These are phyloP conservation scores for Corythaeola cristata DNA, from an alignment of 2,113 vertebrate genomes.

Conservation along the genomic window DNA sequence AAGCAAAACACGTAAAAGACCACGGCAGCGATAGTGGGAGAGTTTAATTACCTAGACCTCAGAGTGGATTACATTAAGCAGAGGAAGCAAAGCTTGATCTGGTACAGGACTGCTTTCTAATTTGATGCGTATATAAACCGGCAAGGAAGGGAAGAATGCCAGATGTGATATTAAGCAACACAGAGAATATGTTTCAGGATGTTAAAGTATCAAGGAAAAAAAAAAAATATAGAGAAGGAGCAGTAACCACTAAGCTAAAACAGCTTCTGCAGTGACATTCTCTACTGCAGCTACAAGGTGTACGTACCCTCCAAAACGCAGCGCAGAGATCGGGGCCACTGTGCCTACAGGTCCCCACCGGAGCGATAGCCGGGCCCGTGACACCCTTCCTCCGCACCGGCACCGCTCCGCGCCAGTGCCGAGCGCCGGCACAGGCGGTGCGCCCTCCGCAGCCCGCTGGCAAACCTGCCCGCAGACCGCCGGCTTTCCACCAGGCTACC, in stretches of 20 bases:
- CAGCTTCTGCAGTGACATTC: not conserved
- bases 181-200: constrained; percentile 22
- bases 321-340: fast-evolving
- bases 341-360: fast-evolving
- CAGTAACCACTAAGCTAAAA: constrained; percentile 3
- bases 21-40: not conserved
- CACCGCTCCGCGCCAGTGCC: not conserved
- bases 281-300: not conserved
- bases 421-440: not conserved
- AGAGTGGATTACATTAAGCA: constrained; percentile 55
- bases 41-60: constrained; percentile 67
- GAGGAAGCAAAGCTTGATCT: constrained; percentile 55
- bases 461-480: fast-evolving
- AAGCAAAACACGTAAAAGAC: constrained; percentile 17
- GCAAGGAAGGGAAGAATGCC: constrained; percentile 52
- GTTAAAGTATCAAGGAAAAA: not conserved
- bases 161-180: constrained; percentile 60
- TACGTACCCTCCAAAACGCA: fast-evolving
- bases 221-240: not conserved
- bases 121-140: constrained; percentile 30
- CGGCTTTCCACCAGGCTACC: not conserved
- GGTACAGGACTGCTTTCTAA: constrained; percentile 57
- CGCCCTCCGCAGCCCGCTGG: not conserved
- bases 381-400: not conserved
- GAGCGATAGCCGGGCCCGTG: not conserved